These are phyloP conservation scores for Silurus aristotelis DNA, from an alignment of 2,797 vertebrate species.

Conservation along the genomic window DNA sequence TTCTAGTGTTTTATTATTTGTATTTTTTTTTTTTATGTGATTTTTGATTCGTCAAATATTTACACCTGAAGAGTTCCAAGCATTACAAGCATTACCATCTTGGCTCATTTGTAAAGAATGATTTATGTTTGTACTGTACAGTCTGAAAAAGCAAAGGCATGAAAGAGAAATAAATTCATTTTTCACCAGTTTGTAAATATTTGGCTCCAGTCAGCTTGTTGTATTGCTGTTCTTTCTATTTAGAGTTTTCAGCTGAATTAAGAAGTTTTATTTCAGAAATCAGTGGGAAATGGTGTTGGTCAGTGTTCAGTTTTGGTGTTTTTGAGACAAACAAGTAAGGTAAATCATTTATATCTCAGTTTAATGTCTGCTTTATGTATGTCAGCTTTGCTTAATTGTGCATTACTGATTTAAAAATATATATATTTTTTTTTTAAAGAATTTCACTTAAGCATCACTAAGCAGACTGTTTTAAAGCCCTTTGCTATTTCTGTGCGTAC, in stretches of 20 bases:
- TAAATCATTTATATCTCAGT: slow-evolving; percentile 32
- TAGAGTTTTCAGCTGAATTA: slow-evolving; percentile 21
- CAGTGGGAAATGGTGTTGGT: slow-evolving; percentile 25
- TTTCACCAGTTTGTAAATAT: background rate
- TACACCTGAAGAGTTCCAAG: background rate
- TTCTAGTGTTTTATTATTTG: background rate
- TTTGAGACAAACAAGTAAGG: slow-evolving; percentile 32
- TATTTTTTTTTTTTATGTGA: background rate
- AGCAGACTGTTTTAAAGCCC: background rate
- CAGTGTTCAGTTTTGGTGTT: slow-evolving; percentile 34
- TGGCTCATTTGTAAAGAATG: background rate
- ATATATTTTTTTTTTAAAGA: background rate
- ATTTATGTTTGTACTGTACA: slow-evolving; percentile 5
- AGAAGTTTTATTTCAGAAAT: slow-evolving; percentile 38
- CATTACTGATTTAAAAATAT: background rate
- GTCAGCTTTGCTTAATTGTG: slow-evolving; percentile 37
- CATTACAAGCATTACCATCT: background rate
- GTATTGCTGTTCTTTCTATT: background rate
- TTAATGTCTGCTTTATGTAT: slow-evolving; percentile 28
- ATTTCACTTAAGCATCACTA: background rate
- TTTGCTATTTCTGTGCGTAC: background rate
- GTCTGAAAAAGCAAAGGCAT: background rate
- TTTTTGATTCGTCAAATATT: background rate
- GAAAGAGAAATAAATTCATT: slow-evolving; percentile 13
- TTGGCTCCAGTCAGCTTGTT: background rate